phyloP scores from a whole-genome alignment of 2,888 invertebrate species.

The Nesidiocoris tenuis region DNA sequence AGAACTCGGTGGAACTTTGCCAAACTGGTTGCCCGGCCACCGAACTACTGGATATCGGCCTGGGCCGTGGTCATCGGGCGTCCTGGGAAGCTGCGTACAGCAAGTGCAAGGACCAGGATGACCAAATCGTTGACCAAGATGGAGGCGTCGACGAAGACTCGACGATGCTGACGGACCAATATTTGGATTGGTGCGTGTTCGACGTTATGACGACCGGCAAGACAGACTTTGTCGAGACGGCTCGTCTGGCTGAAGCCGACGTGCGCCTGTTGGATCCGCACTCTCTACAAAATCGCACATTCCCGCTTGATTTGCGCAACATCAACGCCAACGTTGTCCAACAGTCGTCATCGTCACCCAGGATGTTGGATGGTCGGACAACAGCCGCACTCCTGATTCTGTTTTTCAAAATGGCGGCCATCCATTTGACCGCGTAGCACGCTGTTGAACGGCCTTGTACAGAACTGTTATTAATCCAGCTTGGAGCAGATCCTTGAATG shows the following conservation, averaged over 20 bases:
- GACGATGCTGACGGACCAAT: conserved; percentile 55
- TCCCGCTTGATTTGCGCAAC: conserved; percentile 36
- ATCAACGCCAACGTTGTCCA: background rate
- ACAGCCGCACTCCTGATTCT: background rate
- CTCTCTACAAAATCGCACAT: conserved; percentile 51
- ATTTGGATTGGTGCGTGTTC: conserved; percentile 62
- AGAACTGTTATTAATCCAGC: too few relatives aligned
- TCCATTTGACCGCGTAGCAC: background rate
- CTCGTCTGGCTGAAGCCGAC: conserved; percentile 55
- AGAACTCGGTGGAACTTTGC: conserved; percentile 55
- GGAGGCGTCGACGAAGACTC: conserved; percentile 26
- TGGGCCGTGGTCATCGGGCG: conserved; percentile 50
- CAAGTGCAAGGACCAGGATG: conserved; percentile 48
- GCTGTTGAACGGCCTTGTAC: too few relatives aligned
- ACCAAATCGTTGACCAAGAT: conserved; percentile 8
- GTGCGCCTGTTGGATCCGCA: conserved; percentile 52
- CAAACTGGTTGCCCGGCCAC: conserved; percentile 57
- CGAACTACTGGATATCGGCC: conserved; percentile 57
- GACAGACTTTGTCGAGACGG: conserved; percentile 54
- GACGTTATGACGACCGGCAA: conserved; percentile 60
- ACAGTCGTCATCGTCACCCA: background rate
- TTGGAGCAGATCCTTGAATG: too few relatives aligned
- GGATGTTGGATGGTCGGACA: background rate
- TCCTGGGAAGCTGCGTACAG: conserved; percentile 50
- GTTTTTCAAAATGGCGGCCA: background rate